Evolutionary conservation across 2,113 vertebrate genomes (phyloP), one percentile per base, ranked within the genome.

Genomic region (Heliornis fulica): DNA sequence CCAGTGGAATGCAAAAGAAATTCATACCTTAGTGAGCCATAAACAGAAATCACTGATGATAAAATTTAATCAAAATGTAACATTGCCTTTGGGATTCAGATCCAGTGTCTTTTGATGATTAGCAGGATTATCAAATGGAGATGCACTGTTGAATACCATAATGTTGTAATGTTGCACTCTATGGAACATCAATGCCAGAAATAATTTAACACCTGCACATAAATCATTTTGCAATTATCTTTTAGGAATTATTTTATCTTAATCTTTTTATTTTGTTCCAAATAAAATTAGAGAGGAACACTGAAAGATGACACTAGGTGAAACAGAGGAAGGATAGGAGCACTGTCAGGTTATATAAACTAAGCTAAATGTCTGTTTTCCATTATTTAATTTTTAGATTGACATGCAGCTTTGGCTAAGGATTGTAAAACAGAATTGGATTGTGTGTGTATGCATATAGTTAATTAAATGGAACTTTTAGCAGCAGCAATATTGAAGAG

Each of bases 181-280:
- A 69, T 38, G 87, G 71, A 87, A 86, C 85, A 90, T 92, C 78
- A 94, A 70, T 93, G 91, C 91, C 91, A 96, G 95, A 91, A 94
- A 94, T 60, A 92, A 97, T 93, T 97, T 96, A 96, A 90, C 97
- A 98, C 97, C 96, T 98, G 96, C 95, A 95, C 81, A 84, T 96
- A 97, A 97, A 97, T 97, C 96, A 94, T 95, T 94, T 97, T 94
- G 85, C 92, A 97, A 97, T 97, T 86, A 72, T 96, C 96, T 97
- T 95, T 95, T 94, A 88, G 90, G 90, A 92, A 97, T 95, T 96
- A 96, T 97, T 98, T 97, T 96, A 94, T 94, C 95, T 95, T 90
- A 82, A 95, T 92, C 95, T 97, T 98, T 96, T 97, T 94, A 97
- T 97, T 97, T 96, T 93, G 90, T 96, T 97, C 96, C 95, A 97